phyloP scores from a whole-genome alignment of 2,888 invertebrate species.

The Endomychus coccineus region DNA sequence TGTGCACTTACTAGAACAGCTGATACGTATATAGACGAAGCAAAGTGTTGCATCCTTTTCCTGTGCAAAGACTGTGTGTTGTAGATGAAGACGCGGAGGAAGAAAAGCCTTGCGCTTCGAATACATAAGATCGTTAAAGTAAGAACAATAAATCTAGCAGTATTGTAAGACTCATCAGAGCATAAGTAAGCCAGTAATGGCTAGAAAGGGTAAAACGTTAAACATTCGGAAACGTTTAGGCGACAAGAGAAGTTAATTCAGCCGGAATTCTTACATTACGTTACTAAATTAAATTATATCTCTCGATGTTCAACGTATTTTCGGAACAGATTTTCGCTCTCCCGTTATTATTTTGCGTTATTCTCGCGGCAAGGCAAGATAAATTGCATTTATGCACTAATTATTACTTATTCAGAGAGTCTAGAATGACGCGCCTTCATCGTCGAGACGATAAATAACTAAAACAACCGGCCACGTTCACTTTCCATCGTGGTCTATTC shows the following conservation, averaged over 20 bases:
- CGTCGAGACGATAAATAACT: too few species aligned
- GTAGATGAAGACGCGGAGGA: constrained; percentile 3
- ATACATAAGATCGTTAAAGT: constrained; percentile 27
- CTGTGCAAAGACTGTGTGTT: constrained; percentile 6
- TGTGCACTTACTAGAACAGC: too few species aligned
- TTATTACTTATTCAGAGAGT: too few species aligned
- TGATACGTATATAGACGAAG: too few species aligned
- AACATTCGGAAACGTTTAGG: constrained; percentile 42
- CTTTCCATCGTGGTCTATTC: too few species aligned
- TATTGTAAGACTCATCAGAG: constrained; percentile 41
- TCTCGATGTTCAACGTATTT: constrained; percentile 18
- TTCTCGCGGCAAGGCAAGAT: constrained; percentile 8
- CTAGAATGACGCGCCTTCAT: too few species aligned
- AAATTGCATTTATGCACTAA: constrained; percentile 15
- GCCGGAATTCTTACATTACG: constrained; percentile 45
- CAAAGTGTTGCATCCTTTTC: constrained; percentile 13
- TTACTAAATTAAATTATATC: constrained; percentile 34
- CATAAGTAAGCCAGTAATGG: constrained; percentile 43
- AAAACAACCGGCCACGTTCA: too few species aligned
- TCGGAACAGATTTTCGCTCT: neutral
- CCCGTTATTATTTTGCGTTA: constrained; percentile 9
- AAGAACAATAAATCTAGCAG: constrained; percentile 40
- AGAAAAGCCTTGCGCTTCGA: constrained; percentile 6
- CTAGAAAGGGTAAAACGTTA: constrained; percentile 39
- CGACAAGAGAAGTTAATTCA: constrained; percentile 43